Base-by-base conservation (phyloP, 92 coral and sea anemone species). In the Palythoa heliodiscus region DNA sequence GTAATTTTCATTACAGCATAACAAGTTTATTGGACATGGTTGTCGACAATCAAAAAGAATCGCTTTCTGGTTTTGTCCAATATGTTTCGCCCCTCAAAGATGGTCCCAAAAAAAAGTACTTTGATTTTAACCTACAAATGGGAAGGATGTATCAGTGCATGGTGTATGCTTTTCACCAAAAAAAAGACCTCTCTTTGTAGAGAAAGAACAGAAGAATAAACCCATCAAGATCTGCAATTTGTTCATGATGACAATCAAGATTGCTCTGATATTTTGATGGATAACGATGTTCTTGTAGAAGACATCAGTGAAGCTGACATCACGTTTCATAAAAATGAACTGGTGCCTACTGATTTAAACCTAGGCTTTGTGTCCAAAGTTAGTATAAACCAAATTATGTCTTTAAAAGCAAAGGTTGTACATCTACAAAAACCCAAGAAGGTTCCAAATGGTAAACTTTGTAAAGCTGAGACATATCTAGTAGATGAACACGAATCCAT, bases 131-230 rank as follows among this genome's bases (percentile, higher is more conserved):
- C 11, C 8, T 87, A 23, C 87, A 87, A 47, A 72, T 74, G 12
- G 43, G 43, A 20, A n/a, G 13, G 61, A 61, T 11, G 69, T 24
- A 60, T 50, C 86, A 16, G 86, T 80, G 7, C 47, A 82, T 23
- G 79, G 82, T 40, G 75, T 87, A n/a, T 87, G 86, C 50, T 81
- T 79, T 70, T 87, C 82, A 35, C 90, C 90, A 5, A 9, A 52
- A 35, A 87, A 87, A 70, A 54, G 82, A 87, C 58, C 57, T 25
- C n/a, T 71, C 17, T 71, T 87, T 38, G 82, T 14, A 8, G 86
- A 80, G n/a, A 22, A 58, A 3, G 47, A 53, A 40, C 20, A 73
- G 11, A 54, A 58, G 48, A 55, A 2, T 8, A 13, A 71, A 11
- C 87, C 87, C 1, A 25, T 84, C 22, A 84, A 84, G 17, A 84